A percentile compares a stretch with the other conserved stretches of the same genome.
These are phyloP conservation scores for Procapra przewalskii DNA, from an alignment of 2,113 vertebrate genomes.

Conservation along the genomic window DNA sequence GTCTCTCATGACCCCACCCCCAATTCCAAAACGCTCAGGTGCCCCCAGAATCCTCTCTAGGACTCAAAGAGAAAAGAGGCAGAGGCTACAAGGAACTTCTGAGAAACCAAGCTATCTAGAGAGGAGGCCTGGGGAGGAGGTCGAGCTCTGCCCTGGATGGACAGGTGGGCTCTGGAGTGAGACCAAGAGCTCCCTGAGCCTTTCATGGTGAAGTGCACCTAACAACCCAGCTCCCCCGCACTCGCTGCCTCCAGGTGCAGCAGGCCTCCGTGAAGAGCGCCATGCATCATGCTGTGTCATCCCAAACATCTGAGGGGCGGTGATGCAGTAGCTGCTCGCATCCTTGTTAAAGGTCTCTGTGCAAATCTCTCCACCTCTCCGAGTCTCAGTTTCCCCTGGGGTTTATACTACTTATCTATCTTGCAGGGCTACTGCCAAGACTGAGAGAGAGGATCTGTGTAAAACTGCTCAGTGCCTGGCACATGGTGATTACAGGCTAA, in stretches of 20 bases:
- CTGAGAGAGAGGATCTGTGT: neutral
- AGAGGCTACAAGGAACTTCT: neutral
- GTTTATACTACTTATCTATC: neutral
- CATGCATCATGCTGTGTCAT: neutral
- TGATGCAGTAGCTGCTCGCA: neutral
- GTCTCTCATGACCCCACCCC: slow-evolving; percentile 18
- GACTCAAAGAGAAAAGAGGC: neutral
- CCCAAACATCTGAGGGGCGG: neutral
- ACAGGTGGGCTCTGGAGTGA: neutral
- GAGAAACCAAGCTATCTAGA: neutral
- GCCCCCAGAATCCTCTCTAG: neutral
- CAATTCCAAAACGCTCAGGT: neutral
- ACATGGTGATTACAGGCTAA: neutral
- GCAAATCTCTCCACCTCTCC: neutral
- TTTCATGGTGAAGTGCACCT: neutral
- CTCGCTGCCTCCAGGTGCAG: neutral
- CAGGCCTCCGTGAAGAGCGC: neutral
- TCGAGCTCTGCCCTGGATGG: neutral
- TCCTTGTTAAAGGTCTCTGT: neutral
- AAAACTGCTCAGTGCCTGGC: neutral
- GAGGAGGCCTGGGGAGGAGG: neutral
- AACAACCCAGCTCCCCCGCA: rapidly evolving
- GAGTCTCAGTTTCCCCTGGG: neutral
- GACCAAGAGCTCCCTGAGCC: neutral
- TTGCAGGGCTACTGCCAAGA: neutral